Conservation (phyloP, 2,888 invertebrate genomes). For the Petrolisthes manimaculis region DNA sequence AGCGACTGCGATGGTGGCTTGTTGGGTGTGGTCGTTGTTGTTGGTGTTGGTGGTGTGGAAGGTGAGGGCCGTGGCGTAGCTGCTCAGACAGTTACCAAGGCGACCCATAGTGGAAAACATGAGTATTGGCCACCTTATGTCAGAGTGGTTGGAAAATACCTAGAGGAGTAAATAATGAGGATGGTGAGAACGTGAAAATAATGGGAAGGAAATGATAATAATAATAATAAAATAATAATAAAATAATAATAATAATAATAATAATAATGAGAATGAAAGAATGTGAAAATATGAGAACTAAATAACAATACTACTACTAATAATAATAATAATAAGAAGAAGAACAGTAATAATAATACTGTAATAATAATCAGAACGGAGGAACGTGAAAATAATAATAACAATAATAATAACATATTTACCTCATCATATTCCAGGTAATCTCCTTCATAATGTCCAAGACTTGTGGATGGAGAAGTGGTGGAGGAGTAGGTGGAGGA, state of each 20-base stretch:
- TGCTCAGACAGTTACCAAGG: constrained; percentile 46
- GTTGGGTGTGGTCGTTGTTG: neutral
- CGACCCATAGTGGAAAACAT: constrained; percentile 50
- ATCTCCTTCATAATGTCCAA: too few relatives aligned
- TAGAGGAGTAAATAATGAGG: neutral
- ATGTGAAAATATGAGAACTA: too few relatives aligned
- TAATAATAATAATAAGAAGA: neutral
- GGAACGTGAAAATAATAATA: too few relatives aligned
- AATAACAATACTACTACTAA: neutral
- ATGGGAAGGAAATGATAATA: neutral
- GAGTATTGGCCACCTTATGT: constrained; percentile 32
- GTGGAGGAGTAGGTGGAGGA: too few relatives aligned
- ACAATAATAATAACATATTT: neutral
- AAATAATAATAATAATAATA: constrained; percentile 13
- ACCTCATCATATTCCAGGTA: too few relatives aligned
- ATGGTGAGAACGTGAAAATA: too few relatives aligned
- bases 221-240: constrained; percentile 13
- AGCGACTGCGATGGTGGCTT: constrained; percentile 38
- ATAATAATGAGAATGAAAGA: neutral
- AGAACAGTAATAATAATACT: constrained; percentile 10
- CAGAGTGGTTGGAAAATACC: constrained; percentile 9
- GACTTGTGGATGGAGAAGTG: too few relatives aligned
- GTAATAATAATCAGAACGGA: neutral
- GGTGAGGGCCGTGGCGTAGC: constrained; percentile 47
- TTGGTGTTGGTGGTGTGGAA: constrained; percentile 13